Evolutionary conservation across 1,140 invertebrate species (phyloP), one percentile per base, ranked within the genome.

Genomic region (Varroa destructor): DNA sequence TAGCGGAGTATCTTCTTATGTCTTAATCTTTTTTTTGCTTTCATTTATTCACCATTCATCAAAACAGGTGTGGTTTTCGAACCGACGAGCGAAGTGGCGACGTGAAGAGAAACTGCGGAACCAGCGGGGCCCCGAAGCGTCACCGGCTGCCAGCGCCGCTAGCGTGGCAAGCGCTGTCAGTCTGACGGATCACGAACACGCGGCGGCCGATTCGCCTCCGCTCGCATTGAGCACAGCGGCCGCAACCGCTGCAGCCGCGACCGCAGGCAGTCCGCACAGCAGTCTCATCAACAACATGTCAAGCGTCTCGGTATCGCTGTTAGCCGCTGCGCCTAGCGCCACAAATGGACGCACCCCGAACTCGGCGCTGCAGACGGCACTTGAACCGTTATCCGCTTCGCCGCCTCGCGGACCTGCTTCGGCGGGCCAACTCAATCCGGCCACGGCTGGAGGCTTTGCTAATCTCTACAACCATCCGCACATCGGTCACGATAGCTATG

Each of bases 81-180:
- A 98, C 82, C 86, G 95, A 71, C 85, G 96, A 67, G 96, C 95
- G 74, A 99, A 99, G 84, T 98, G 93, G 93, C 85, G 95, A 61
- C 85, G 96, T 3, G 95, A 99, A 80, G 95, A 98, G 79, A 99
- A 99, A 79, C 82, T 97, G 51, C 85, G 93, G 46, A 93, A 90
- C 76, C 92, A 95, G 80, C 79, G 90, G 71, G 75, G 78, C 43
- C 78, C 55, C 10, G 51, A 73, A 73, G 43, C 25, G n/a, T 56
- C 57, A 73, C 72, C 72, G 56, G 55, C 71, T 12, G 37, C 55
- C 73, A 25, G 72, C 76, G 4, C 74, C 74, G 43, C 73, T 75
- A 2, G 73, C 73, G 40, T 40, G 56, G 70, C 43, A 64, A 73
- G 57, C 73, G 37, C 57, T 64, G 14, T 64, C 73, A 10, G 64